Evolutionary conservation across 2,797 vertebrate genomes (phyloP).

Genomic region (Selene dorsalis): DNA sequence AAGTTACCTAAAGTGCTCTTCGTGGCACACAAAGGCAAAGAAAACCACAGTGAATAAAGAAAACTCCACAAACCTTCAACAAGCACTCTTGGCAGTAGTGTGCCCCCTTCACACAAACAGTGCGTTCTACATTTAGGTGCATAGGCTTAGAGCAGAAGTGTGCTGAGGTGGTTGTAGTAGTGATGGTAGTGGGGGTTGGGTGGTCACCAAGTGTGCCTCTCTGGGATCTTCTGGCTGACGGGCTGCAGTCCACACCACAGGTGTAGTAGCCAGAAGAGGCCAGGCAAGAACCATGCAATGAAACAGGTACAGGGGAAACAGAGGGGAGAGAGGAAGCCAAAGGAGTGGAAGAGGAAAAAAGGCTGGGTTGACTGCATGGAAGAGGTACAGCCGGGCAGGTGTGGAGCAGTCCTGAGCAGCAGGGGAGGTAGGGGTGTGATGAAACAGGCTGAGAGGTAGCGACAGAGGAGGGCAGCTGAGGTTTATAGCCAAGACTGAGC

Average conservation of each 20-base stretch:
- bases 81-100: constrained; percentile 94
- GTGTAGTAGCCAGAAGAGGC: constrained; percentile 76
- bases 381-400: constrained; percentile 76
- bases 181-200: constrained; percentile 70
- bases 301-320: constrained; percentile 56
- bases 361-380: constrained; percentile 67
- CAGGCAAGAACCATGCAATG: constrained; percentile 73
- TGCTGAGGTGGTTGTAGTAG: constrained; percentile 81
- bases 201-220: constrained; percentile 72
- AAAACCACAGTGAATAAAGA: constrained; percentile 43
- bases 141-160: constrained; percentile 91
- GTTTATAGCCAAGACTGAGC: constrained; percentile 64
- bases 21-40: constrained; percentile 23
- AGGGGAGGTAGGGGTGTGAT: constrained; percentile 84
- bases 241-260: constrained; percentile 72
- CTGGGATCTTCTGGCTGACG: constrained; percentile 72
- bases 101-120: constrained; percentile 90
- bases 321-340: constrained; percentile 63
- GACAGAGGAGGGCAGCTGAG: constrained; percentile 69
- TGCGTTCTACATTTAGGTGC: constrained; percentile 90
- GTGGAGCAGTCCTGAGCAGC: constrained; percentile 86
- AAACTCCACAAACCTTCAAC: constrained; percentile 91
- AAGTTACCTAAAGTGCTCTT: constrained; percentile 25
- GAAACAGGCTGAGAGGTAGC: constrained; percentile 82
- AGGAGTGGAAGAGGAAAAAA: constrained; percentile 58